A percentile compares a stretch with the other conserved stretches of the same genome.
These are phyloP conservation scores for Mamestra configurata DNA, from an alignment of 1,140 invertebrate genomes.

Conservation along the genomic window DNA sequence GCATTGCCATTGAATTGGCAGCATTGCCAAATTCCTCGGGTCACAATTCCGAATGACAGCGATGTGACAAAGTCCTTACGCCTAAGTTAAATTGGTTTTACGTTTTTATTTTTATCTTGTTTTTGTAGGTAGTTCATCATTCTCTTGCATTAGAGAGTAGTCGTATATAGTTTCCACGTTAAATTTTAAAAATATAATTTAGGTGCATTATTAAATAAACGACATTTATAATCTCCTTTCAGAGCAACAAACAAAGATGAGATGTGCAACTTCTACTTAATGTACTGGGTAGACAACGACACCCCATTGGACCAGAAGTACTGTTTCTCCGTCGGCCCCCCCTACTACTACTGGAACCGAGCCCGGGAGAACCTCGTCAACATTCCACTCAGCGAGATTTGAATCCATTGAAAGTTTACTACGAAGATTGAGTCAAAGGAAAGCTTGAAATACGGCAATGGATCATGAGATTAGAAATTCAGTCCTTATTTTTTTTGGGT, in stretches of 20 bases:
- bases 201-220: neutral
- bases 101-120: too few relatives aligned
- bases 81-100: too few relatives aligned
- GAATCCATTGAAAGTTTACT: neutral
- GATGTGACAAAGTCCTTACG: too few relatives aligned
- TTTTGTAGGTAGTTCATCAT: too few relatives aligned
- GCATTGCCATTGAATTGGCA: too few relatives aligned
- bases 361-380: conserved; percentile 89
- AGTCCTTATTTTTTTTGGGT: neutral
- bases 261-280: conserved; percentile 99
- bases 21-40: too few relatives aligned
- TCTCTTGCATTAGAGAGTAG: too few relatives aligned
- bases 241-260: conserved; percentile 97
- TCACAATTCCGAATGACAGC: too few relatives aligned
- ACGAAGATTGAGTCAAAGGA: neutral
- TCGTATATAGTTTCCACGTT: too few relatives aligned
- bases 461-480: conserved; percentile 4
- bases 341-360: conserved; percentile 93
- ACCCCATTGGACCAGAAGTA: conserved; percentile 94
- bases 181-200: neutral
- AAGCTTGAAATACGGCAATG: conserved; percentile 8
- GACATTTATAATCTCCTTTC: too few relatives aligned
- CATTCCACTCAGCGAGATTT: neutral
- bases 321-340: conserved; percentile 95
- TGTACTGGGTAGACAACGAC: conserved; percentile 98